Evolutionary conservation across 2,888 invertebrate species (phyloP), one percentile per base, ranked within the genome.

Genomic region (Gymnosoma rotundatum): DNA sequence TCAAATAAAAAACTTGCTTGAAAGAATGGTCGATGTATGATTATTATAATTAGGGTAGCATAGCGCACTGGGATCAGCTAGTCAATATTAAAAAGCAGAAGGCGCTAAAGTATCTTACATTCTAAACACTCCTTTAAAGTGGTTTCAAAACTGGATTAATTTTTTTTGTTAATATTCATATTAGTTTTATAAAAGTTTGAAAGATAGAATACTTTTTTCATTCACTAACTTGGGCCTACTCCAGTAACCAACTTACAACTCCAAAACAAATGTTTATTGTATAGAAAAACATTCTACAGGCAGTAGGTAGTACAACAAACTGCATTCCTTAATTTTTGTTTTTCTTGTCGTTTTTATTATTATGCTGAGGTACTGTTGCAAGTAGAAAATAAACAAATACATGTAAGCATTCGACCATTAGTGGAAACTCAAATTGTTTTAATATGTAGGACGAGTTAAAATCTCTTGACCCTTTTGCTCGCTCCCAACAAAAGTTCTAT

Each of bases 401-500:
- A 42, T 61, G 61, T n/a, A 56, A 56, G 14, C 14, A 25, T 52
- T 18, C 54, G 10, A 9, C 21, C 32, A 20, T 63, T 54, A 63
- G 10, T n/a, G 21, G 14, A 56, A 18, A 56, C 16, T 25, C 48
- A 58, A 16, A 36, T 45, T 6, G 14, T 21, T 45, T 25, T 36
- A 25, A 25, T 32, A 32, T 32, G 20, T 50, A 48, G 9, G 6
- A 70, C 42, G 32, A 74, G 21, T 4, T 52, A 18, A 78, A 74
- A 60, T 63, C 52, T 78, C 58, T 78, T 83, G 78, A 78, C 67
- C 83, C 78, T 83, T 56, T 32, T 70, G 42, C 32, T 69, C 66
- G 14, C 18, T 16, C 12, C 4, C 48, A 48, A 48, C 64, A 66
- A 50, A 66, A 64, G 64, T 76, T 76, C 75, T 67, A 75, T 36